These are phyloP conservation scores for Drosophila arizonae DNA, from an alignment of 1,140 invertebrate genomes.

Conservation along the genomic window DNA sequence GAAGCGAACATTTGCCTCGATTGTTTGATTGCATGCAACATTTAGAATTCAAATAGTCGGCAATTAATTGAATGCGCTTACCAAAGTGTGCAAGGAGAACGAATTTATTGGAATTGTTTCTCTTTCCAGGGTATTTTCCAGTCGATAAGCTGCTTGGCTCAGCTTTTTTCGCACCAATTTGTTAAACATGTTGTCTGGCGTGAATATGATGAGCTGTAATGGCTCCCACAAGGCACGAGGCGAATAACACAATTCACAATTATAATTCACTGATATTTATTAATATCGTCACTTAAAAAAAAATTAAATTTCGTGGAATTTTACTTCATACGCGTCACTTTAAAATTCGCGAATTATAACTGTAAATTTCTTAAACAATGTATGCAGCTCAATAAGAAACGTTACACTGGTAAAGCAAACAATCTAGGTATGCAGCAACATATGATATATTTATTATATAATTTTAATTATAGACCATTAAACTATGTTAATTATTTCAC, in stretches of 20 bases:
- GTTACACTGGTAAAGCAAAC: no score
- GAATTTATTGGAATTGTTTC: neutral
- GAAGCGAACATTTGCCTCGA: constrained; percentile 14
- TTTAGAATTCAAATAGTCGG: constrained; percentile 17
- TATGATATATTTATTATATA: no score
- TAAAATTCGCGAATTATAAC: no score
- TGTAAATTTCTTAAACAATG: neutral
- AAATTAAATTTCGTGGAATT: neutral
- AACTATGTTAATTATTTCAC: no score
- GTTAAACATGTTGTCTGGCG: constrained; percentile 6
- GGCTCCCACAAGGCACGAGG: neutral
- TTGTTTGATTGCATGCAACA: constrained; percentile 22
- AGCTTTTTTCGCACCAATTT: neutral
- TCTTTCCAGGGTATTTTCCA: constrained; percentile 11
- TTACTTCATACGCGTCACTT: neutral
- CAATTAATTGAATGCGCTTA: constrained; percentile 20
- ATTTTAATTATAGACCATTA: no score
- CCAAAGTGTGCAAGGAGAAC: neutral
- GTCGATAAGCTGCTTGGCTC: neutral
- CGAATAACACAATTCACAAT: neutral
- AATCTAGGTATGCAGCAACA: no score
- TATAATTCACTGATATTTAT: neutral
- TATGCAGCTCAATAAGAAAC: neutral
- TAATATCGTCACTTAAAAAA: neutral
- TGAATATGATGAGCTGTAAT: constrained; percentile 31